Evolutionary conservation across 2,888 invertebrate genomes (phyloP).

Genomic region (Protonemura montana): DNA sequence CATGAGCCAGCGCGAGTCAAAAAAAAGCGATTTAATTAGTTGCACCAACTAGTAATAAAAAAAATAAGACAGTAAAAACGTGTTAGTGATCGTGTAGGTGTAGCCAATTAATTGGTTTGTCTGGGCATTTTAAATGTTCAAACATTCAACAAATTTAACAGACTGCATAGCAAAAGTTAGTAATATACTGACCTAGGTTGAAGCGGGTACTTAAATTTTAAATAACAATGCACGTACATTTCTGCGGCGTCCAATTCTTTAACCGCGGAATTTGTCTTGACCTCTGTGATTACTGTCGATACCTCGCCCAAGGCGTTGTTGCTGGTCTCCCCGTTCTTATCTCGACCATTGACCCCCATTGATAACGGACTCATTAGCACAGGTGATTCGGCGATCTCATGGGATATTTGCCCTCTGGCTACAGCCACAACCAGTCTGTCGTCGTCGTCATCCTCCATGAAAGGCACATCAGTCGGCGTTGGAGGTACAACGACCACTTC

Average conservation of each 20-base stretch:
- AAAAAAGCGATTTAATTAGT: background rate
- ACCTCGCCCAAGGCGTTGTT: background rate
- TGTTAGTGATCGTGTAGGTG: background rate
- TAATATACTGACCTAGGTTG: background rate
- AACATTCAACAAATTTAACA: background rate
- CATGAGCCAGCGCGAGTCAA: background rate
- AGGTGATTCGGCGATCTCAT: background rate
- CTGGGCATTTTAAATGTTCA: background rate
- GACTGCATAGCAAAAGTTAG: background rate
- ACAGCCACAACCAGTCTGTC: background rate
- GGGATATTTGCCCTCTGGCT: background rate
- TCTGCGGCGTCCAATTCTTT: background rate
- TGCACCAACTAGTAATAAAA: background rate
- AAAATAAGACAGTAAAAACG: background rate
- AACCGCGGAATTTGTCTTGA: background rate
- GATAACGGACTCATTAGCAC: background rate
- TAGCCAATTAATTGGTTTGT: background rate
- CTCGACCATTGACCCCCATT: background rate
- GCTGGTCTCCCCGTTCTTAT: background rate
- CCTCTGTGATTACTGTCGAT: background rate
- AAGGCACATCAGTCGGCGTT: background rate
- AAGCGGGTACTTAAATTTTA: background rate
- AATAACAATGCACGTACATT: background rate
- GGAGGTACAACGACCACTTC: conserved; percentile 14
- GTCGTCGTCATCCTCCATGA: background rate